Base-by-base conservation (phyloP, 2,113 vertebrate genomes). In the Pteropus alecto region DNA sequence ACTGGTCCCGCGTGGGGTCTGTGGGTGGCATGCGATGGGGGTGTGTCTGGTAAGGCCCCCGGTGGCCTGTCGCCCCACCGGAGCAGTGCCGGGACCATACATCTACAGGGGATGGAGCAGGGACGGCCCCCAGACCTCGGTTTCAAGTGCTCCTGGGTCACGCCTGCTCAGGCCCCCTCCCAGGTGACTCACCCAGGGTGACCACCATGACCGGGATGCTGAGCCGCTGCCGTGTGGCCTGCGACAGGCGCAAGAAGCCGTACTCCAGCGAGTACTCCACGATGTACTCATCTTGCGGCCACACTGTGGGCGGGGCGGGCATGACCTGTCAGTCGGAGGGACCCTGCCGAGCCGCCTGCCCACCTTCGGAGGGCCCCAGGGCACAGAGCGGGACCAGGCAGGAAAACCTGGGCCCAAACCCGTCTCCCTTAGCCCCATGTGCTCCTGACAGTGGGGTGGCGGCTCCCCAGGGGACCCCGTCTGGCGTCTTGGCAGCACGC, bases 161-260 rank as follows among this genome's bases (percentile, higher is more conserved):
- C 43, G 26, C 67, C 24, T 7, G 7, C 46, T 21, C 22, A 35
- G 38, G 28, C 21, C 76, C 28, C 46, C 51, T 70, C n/a, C 35
- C 7, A 9, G 19, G 88, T 15, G 26, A 97, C 99, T 99, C 97
- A 99, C 99, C 99, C 92, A 99, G 98, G 0, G 99, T 99, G 92
- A 99, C 99, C 74, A 99, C 99, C 99, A 99, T 99, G 94, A 99
- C 99, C 0, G 99, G 99, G 98, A 99, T 99, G 98, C 99, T 99
- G 82, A 99, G 99, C 60, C 99, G 99, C 98, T 99, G 99, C 5
- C 99, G 98, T 0, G 99, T 99, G 99, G 98, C 99, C 98, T 99
- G 99, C 0, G 99, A 99, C 74, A 99, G 98, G n/a, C 99, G 99
- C 83, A 99, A 98, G 94, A 99, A 99, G 22, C 99, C 99, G 0